Evolutionary conservation across 2,888 invertebrate species (phyloP), one percentile per base, ranked within the genome.

Genomic region (Choristoneura rosaceana): DNA sequence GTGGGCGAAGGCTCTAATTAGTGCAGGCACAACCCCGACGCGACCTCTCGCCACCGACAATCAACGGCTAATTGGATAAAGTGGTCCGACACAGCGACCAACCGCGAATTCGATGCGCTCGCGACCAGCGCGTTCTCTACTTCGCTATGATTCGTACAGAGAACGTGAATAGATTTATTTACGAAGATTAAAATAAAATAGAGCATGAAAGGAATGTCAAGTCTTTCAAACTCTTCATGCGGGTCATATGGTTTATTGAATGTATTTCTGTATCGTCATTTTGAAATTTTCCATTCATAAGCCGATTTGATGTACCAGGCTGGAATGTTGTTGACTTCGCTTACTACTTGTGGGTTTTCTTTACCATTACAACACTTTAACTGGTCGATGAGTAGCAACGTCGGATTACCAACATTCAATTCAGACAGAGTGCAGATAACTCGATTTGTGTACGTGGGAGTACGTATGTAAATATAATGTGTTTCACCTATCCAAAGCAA

Each of bases 31-130:
- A 90, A 88, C 87, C 90, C 89, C 90, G 84, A 89, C 91, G 84
- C 92, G 93, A 93, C 93, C 93, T 92, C 86, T 88, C 83, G 90
- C 82, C 89, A 86, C 89, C 77, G 80, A 81, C 93, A 92, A 91
- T 92, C 90, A 91, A 86, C 87, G 85, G 81, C 77, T 90, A 90
- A 93, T 92, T 91, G 89, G 88, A 91, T 92, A 88, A 92, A 93
- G 88, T 89, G 87, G 83, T 80, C 90, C 90, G 91, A 86, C 88
- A 84, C 81, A 79, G 50, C 59, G 69, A 69, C 68, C 73, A 59
- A 89, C 85, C 81, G 87, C 86, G 80, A 88, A 85, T 87, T 87
- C 82, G 80, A 85, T 83, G 83, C 79, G 82, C 52, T 58, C 55
- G 55, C 50, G n/a, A 65, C 52, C 59, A 17, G 66, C 52, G 41